These are phyloP conservation scores for Phalacrocorax carbo DNA, from an alignment of 2,113 vertebrate species.

Conservation along the genomic window DNA sequence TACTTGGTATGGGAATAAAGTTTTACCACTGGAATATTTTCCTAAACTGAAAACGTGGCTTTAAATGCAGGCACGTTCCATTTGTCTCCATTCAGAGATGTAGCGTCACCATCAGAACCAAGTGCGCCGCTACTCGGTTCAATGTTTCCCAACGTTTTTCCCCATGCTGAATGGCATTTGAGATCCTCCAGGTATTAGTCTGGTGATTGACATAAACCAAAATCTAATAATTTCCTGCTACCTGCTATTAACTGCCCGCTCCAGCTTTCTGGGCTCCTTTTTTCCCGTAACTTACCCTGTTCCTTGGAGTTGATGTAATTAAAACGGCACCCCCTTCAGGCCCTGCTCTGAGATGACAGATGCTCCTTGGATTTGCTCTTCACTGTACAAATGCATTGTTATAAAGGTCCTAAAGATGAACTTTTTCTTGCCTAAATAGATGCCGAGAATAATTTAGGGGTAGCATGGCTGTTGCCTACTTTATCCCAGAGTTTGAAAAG, in stretches of 20 bases:
- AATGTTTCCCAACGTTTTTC: neutral
- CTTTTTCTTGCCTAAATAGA: neutral
- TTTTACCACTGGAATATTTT: neutral
- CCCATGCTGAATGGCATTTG: neutral
- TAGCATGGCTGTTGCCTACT: neutral
- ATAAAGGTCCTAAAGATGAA: neutral
- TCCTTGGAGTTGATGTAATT: neutral
- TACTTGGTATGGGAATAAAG: neutral
- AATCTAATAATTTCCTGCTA: neutral
- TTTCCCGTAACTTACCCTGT: neutral
- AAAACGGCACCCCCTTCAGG: neutral
- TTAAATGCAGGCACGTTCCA: rapidly evolving
- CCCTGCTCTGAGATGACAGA: neutral
- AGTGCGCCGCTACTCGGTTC: neutral
- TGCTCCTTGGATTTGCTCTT: neutral
- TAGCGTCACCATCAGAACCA: neutral
- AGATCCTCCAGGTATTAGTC: neutral
- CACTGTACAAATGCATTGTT: neutral
- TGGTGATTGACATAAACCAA: neutral
- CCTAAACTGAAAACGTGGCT: neutral
- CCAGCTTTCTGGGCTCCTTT: neutral
- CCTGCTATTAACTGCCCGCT: neutral
- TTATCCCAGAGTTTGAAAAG: neutral
- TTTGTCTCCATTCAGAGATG: neutral
- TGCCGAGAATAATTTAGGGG: neutral